A percentile compares a stretch with the other conserved stretches of the same genome.
These are phyloP conservation scores for rat (Rattus norvegicus) DNA, from an alignment of 2,113 vertebrate genomes.

Conservation along the genomic window DNA sequence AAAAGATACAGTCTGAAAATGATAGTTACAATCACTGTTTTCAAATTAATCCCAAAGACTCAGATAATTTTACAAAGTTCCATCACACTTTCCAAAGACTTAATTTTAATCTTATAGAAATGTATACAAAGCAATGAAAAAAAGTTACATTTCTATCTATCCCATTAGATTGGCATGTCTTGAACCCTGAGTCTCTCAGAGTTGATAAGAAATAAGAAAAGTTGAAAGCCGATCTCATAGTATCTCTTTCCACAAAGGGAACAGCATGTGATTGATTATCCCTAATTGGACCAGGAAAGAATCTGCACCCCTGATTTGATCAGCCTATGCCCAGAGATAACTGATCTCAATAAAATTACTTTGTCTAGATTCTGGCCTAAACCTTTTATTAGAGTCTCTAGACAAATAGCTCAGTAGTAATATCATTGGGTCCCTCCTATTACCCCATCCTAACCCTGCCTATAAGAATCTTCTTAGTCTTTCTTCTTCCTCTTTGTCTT, in stretches of 20 bases:
- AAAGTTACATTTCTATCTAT: background rate
- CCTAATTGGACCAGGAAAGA: background rate
- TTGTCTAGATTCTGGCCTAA: background rate
- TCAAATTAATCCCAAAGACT: background rate
- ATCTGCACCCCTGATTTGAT: background rate
- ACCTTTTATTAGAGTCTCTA: background rate
- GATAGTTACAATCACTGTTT: background rate
- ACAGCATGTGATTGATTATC: no score
- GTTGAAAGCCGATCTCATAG: conserved; percentile 16
- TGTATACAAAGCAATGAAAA: background rate
- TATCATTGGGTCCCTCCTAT: background rate
- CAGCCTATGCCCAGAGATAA: background rate
- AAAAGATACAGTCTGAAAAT: background rate
- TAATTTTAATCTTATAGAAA: background rate
- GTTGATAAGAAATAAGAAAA: background rate
- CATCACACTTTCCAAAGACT: background rate
- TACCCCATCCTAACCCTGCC: background rate
- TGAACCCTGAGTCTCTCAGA: background rate
- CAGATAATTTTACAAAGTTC: background rate
- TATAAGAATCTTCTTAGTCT: background rate
- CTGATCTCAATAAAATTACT: background rate
- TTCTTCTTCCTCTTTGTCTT: background rate
- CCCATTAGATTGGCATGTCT: background rate
- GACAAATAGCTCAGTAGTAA: background rate
- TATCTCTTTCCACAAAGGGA: background rate